These are phyloP conservation scores for Cladorhizidae sp. DNA, from an alignment of 37 sponge, comb jelly and placozoan genomes.

Conservation along the genomic window DNA sequence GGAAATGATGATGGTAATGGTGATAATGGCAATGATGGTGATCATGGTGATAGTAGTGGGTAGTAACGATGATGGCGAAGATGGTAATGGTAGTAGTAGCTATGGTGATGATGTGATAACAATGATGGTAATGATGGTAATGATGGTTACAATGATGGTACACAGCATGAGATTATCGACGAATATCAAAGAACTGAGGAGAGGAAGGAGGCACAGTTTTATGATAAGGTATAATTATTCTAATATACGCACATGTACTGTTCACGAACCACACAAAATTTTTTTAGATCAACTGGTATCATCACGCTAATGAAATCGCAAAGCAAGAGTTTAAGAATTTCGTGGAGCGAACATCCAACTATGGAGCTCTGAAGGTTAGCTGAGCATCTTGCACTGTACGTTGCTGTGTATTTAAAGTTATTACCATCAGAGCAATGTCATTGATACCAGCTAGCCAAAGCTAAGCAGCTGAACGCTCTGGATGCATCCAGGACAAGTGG, in stretches of 20 bases:
- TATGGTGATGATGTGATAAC: background rate
- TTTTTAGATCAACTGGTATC: background rate
- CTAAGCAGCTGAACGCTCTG: constrained; percentile 31
- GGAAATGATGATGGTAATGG: background rate
- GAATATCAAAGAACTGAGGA: too few species aligned
- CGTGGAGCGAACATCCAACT: constrained; percentile 70
- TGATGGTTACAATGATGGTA: background rate
- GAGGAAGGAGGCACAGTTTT: constrained; percentile 33
- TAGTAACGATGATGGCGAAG: background rate
- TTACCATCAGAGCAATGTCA: background rate
- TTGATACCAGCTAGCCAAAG: constrained; percentile 47
- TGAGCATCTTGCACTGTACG: background rate
- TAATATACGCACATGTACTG: constrained; percentile 2
- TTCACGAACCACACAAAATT: too few species aligned
- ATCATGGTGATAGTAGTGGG: background rate
- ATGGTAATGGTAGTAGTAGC: background rate
- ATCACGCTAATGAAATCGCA: constrained; percentile 44
- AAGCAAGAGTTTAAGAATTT: constrained; percentile 42
- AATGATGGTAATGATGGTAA: background rate
- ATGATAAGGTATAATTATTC: constrained; percentile 51
- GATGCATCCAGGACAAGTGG: constrained; percentile 63
- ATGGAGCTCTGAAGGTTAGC: constrained; percentile 54
- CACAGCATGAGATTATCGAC: background rate
- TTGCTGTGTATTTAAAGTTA: background rate
- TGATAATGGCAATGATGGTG: background rate